These are phyloP conservation scores for Callospermophilus lateralis DNA, from an alignment of 2,113 vertebrate genomes.

Conservation along the genomic window DNA sequence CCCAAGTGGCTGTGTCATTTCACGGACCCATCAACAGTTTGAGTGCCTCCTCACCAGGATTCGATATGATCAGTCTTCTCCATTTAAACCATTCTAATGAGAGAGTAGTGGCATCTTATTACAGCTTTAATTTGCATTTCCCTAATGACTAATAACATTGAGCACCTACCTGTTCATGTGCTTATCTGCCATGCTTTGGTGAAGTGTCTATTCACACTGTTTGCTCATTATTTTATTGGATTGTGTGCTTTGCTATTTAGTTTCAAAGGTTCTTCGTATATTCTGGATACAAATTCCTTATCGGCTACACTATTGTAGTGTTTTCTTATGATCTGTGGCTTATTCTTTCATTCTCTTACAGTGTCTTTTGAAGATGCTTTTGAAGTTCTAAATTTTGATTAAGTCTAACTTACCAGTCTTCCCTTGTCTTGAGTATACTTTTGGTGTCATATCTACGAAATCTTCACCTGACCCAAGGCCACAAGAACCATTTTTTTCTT, in stretches of 20 bases:
- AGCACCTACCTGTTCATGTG: not conserved
- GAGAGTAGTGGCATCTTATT: not conserved
- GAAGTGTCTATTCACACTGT: not conserved
- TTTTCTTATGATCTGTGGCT: no score
- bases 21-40: no score
- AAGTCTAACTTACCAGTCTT: not conserved
- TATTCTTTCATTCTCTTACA: not conserved
- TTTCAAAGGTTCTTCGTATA: not conserved
- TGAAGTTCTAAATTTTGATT: not conserved
- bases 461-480: not conserved
- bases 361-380: not conserved
- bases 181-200: not conserved
- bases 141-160: not conserved
- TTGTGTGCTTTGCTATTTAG: not conserved
- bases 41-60: not conserved
- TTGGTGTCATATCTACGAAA: not conserved
- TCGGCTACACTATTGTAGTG: not conserved
- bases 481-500: not conserved
- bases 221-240: not conserved
- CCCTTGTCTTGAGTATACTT: not conserved
- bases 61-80: not conserved
- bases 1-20: no score
- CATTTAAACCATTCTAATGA: not conserved
- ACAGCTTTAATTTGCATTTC: not conserved
- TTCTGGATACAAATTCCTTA: not conserved